Conservation (phyloP, 2,888 invertebrate species). For the Spodoptera littoralis region DNA sequence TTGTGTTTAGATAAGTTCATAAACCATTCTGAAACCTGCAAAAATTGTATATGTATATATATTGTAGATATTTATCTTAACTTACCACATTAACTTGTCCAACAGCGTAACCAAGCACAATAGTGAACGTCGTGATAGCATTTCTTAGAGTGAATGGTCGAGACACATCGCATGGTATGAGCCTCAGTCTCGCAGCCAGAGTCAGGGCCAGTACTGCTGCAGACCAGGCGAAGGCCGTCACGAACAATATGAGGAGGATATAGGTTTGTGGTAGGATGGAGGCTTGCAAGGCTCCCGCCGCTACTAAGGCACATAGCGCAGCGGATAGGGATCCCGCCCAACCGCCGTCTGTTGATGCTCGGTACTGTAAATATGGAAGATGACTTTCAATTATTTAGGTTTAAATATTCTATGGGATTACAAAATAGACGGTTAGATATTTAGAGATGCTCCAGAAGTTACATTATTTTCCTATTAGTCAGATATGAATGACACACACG, state of each 20-base stretch:
- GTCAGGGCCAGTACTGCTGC: slow-evolving; percentile 95
- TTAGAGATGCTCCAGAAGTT: too few relatives aligned
- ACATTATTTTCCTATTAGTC: too few relatives aligned
- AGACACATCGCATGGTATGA: slow-evolving; percentile 96
- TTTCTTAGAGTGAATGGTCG: slow-evolving; percentile 94
- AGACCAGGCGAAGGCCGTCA: slow-evolving; percentile 97
- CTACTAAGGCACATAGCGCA: slow-evolving; percentile 92
- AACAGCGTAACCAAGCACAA: slow-evolving; percentile 95
- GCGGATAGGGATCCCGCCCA: slow-evolving; percentile 95
- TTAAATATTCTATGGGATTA: too few relatives aligned
- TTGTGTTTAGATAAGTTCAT: not conserved
- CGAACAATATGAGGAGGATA: slow-evolving; percentile 94
- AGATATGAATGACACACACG: too few relatives aligned
- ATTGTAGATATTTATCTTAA: slow-evolving; percentile 56
- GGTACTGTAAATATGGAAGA: slow-evolving; percentile 89
- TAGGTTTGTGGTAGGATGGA: slow-evolving; percentile 95
- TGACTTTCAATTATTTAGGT: too few relatives aligned
- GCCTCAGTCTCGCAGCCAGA: slow-evolving; percentile 94
- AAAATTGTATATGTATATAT: too few relatives aligned
- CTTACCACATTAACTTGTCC: slow-evolving; percentile 98
- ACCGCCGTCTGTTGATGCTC: slow-evolving; percentile 94
- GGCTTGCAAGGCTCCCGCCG: slow-evolving; percentile 93
- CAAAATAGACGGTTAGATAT: too few relatives aligned
- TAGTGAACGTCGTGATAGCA: slow-evolving; percentile 95
- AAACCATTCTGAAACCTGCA: too few relatives aligned